Percentiles rank a stretch among this genome's conserved stretches.
Evolutionary conservation across 1,140 invertebrate species (phyloP).

Genomic region (Aphelenchoides avenae): DNA sequence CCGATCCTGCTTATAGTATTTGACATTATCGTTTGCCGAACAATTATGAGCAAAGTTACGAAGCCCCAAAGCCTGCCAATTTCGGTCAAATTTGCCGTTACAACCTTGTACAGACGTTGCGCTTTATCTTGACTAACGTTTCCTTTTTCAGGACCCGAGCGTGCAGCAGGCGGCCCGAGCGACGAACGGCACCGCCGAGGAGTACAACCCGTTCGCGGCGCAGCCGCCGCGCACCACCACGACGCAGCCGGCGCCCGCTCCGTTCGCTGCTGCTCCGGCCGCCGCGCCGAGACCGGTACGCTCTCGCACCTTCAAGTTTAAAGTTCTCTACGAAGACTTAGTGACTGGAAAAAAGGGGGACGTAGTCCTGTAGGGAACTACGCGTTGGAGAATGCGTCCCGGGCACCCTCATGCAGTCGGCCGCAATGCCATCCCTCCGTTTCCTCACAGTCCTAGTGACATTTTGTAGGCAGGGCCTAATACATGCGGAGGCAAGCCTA

Average conservation of each 20-base stretch:
- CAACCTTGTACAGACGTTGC: no score
- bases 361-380: neutral
- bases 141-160: constrained; percentile 44
- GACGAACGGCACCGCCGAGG: constrained; percentile 28
- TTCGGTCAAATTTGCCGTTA: neutral
- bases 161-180: constrained; percentile 35
- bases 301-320: neutral
- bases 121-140: constrained; percentile 9
- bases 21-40: no score
- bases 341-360: neutral
- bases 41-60: no score
- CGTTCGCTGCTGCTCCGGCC: neutral
- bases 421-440: no score
- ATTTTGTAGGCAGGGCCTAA: no score
- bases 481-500: no score
- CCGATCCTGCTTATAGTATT: no score
- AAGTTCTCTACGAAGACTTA: constrained; percentile 10
- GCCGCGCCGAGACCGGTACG: constrained; percentile 8
- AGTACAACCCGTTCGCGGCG: constrained; percentile 56
- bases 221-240: constrained; percentile 6
- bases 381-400: constrained; percentile 2
- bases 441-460: no score
- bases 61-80: constrained; percentile 10
- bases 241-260: constrained; percentile 5
- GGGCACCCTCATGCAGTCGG: neutral